Evolutionary conservation across 2,113 vertebrate genomes (phyloP).

Genomic region (Nycticebus coucang): DNA sequence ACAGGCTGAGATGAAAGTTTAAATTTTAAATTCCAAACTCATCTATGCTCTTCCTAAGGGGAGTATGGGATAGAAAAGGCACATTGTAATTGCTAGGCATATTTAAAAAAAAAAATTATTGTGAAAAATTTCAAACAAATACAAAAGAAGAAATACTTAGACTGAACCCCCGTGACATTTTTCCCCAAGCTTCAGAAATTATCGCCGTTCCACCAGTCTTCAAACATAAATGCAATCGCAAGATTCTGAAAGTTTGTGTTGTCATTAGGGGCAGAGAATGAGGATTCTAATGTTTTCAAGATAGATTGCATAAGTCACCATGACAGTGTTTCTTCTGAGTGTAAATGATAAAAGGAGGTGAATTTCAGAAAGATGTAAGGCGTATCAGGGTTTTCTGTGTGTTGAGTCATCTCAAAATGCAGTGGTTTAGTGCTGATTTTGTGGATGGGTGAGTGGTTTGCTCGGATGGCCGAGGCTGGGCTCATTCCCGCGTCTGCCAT

Average conservation of each 20-base stretch:
- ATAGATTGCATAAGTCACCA: no score
- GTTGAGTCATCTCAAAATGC: fast-evolving
- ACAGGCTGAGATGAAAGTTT: not conserved
- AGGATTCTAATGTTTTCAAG: not conserved
- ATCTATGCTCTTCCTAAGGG: not conserved
- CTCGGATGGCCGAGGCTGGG: fast-evolving
- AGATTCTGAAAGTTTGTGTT: not conserved
- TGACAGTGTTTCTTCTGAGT: not conserved
- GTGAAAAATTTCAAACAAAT: not conserved
- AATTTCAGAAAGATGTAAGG: not conserved
- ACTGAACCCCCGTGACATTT: not conserved
- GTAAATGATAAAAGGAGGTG: not conserved
- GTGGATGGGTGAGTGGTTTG: not conserved
- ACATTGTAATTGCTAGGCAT: fast-evolving
- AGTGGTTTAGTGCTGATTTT: no score
- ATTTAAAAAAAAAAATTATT: not conserved
- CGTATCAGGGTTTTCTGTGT: not conserved
- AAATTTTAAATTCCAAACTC: not conserved
- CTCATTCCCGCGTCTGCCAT: not conserved
- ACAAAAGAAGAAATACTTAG: not conserved
- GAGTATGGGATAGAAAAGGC: not conserved
- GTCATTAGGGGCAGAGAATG: not conserved
- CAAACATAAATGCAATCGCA: fast-evolving
- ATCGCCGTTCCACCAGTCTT: fast-evolving
- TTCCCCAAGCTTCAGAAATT: not conserved